phyloP scores from a whole-genome alignment of 1,140 invertebrate species.

The Pararge aegeria region DNA sequence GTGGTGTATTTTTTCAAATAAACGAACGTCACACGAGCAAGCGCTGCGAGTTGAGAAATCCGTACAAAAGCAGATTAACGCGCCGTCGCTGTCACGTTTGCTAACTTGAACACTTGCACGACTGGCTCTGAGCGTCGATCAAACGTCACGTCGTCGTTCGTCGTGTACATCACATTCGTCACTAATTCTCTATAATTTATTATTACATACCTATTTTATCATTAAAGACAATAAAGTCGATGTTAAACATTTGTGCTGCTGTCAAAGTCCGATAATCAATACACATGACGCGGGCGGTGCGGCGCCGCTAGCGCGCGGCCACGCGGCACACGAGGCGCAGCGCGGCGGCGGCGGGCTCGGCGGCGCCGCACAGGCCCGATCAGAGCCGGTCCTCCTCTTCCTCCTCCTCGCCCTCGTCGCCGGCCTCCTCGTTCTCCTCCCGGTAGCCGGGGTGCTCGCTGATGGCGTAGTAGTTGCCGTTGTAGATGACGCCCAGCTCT shows the following conservation, averaged over 20 bases:
- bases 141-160: slow-evolving; percentile 14
- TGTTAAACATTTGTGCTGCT: slow-evolving; percentile 41
- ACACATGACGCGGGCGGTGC: slow-evolving; percentile 37
- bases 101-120: too few species aligned
- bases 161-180: slow-evolving; percentile 13
- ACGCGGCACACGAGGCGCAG: slow-evolving; percentile 67
- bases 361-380: slow-evolving; percentile 77
- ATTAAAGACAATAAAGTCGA: slow-evolving; percentile 33
- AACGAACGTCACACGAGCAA: too few species aligned
- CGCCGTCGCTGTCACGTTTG: too few species aligned
- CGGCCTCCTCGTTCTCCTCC: slow-evolving; percentile 90
- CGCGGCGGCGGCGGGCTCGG: slow-evolving; percentile 73
- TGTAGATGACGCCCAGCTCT: slow-evolving; percentile 96
- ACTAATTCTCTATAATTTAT: slow-evolving; percentile 35
- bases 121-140: not conserved
- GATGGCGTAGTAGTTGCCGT: slow-evolving; percentile 96
- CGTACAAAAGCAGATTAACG: too few species aligned
- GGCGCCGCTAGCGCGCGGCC: slow-evolving; percentile 63
- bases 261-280: slow-evolving; percentile 37
- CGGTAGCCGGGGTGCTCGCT: slow-evolving; percentile 95
- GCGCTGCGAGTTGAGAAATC: too few species aligned
- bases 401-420: slow-evolving; percentile 89
- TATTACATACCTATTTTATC: slow-evolving; percentile 32
- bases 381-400: slow-evolving; percentile 90
- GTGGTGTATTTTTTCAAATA: too few species aligned